A percentile compares a stretch with the other conserved stretches of the same genome.
phyloP scores from a whole-genome alignment of 1,140 invertebrate genomes.

The Ceratosolen solmsi region DNA sequence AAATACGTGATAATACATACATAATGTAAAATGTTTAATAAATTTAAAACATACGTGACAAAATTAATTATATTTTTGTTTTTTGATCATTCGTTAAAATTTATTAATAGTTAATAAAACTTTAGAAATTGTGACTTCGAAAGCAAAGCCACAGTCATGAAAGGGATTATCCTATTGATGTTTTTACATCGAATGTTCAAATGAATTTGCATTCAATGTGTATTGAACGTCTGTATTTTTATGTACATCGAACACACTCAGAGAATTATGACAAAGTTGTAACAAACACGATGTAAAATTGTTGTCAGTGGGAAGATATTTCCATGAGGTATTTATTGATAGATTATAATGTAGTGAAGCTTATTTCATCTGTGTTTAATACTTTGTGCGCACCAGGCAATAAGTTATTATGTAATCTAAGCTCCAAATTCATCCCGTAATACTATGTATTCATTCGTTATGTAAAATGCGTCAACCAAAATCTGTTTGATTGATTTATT shows the following conservation, averaged over 20 bases:
- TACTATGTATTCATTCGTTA: neutral
- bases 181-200: constrained; percentile 11
- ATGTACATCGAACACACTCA: constrained; percentile 1
- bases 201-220: neutral
- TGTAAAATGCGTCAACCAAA: neutral
- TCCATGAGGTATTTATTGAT: constrained; percentile 51
- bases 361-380: constrained; percentile 1
- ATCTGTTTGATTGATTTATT: constrained; percentile 30
- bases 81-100: too few species aligned
- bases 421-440: neutral
- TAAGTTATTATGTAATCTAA: neutral
- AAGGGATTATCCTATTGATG: constrained; percentile 2
- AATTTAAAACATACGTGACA: too few species aligned
- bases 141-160: constrained; percentile 13
- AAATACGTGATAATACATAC: too few species aligned
- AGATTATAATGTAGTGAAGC: constrained; percentile 25
- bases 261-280: constrained; percentile 30
- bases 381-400: neutral
- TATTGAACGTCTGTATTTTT: constrained; percentile 16
- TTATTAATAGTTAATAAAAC: too few species aligned
- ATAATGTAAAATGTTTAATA: too few species aligned
- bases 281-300: constrained; percentile 48
- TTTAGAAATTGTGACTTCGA: neutral
- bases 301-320: constrained; percentile 52
- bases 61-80: too few species aligned